Evolutionary conservation across 2,113 vertebrate genomes (phyloP).

Genomic region (Rhipidura dahli): DNA sequence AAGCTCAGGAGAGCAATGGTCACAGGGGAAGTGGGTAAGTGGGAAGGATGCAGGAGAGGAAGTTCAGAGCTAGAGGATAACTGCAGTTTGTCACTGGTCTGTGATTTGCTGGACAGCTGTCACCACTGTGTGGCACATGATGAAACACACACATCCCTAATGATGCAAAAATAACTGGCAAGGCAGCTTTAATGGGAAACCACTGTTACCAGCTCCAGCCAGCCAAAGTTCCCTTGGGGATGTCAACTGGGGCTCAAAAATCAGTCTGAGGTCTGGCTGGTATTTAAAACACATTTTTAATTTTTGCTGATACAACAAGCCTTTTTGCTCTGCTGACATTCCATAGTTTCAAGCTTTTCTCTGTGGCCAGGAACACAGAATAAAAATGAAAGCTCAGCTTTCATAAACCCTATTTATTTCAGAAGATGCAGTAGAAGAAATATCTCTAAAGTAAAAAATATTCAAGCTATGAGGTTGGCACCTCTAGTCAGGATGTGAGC

Average conservation of each 20-base stretch:
- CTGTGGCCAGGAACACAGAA: background rate
- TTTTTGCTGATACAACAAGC: slow-evolving; percentile 10
- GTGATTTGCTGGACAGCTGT: background rate
- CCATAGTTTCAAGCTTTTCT: background rate
- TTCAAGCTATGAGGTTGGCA: background rate
- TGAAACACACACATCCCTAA: background rate
- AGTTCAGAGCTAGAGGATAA: background rate
- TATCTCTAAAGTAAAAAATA: background rate
- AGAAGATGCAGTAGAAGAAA: background rate
- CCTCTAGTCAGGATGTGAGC: background rate
- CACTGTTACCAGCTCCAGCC: background rate
- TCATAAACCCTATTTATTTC: background rate
- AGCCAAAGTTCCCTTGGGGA: background rate
- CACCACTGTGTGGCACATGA: background rate
- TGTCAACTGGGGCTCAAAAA: background rate
- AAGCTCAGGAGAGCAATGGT: background rate
- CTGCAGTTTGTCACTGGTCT: background rate
- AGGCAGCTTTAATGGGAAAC: background rate
- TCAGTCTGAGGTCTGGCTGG: background rate
- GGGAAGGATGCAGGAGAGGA: background rate
- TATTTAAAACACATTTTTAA: slow-evolving; percentile 11
- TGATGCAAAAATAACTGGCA: background rate
- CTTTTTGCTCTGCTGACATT: slow-evolving; percentile 1
- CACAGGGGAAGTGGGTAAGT: background rate
- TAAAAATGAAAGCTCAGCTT: background rate